These are phyloP conservation scores for Corbicula japonica DNA, from an alignment of 2,888 invertebrate genomes.

Conservation along the genomic window DNA sequence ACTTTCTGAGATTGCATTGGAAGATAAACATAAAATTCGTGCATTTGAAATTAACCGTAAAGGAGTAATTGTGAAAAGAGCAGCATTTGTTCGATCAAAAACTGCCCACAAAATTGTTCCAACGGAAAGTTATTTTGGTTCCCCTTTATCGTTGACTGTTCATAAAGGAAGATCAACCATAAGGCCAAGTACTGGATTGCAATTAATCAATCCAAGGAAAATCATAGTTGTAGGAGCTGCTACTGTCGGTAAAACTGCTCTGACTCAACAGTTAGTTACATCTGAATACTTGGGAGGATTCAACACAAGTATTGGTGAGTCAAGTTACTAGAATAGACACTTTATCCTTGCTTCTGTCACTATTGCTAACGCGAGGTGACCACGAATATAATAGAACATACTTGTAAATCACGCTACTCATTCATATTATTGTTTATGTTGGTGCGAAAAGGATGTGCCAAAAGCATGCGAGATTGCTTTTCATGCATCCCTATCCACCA, in stretches of 20 bases:
- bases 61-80: conserved; percentile 96
- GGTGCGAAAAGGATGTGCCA: too few relatives aligned
- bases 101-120: conserved; percentile 94
- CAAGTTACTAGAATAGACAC: too few relatives aligned
- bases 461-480: too few relatives aligned
- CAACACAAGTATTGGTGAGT: conserved; percentile 90
- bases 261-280: conserved; percentile 91
- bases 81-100: conserved; percentile 95
- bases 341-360: too few relatives aligned
- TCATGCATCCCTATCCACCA: too few relatives aligned
- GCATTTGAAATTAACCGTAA: conserved; percentile 97
- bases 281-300: conserved; percentile 91
- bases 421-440: too few relatives aligned
- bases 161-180: conserved; percentile 96
- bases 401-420: too few relatives aligned
- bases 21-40: conserved; percentile 91
- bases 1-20: conserved; percentile 62
- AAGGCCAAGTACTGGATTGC: conserved; percentile 88
- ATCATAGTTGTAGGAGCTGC: conserved; percentile 90
- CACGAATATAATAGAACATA: too few relatives aligned
- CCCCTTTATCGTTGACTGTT: conserved; percentile 76
- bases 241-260: conserved; percentile 91
- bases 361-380: too few relatives aligned
- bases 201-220: conserved; percentile 89
- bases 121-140: conserved; percentile 87